Conservation (phyloP, 2,888 invertebrate genomes). For the Serripes groenlandicus region DNA sequence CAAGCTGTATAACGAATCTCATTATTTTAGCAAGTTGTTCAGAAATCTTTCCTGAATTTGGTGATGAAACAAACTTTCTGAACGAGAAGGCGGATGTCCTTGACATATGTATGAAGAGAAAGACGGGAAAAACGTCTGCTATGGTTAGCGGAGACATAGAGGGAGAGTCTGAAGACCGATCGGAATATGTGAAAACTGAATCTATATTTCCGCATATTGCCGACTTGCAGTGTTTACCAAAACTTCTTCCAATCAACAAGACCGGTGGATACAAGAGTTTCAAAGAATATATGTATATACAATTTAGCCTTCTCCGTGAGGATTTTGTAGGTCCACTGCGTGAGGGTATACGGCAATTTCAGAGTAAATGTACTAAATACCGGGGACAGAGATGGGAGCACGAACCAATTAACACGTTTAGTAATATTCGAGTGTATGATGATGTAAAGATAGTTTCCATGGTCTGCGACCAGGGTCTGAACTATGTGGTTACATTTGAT, state of each 20-base stretch:
- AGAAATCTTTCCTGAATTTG: too few relatives aligned
- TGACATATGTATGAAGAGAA: neutral
- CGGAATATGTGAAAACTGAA: conserved; percentile 40
- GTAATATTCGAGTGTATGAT: conserved; percentile 76
- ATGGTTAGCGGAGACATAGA: too few relatives aligned
- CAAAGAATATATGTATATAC: conserved; percentile 91
- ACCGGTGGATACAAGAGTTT: conserved; percentile 89
- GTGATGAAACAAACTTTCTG: neutral
- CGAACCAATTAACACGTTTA: conserved; percentile 12
- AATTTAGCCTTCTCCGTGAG: conserved; percentile 92
- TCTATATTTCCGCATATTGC: conserved; percentile 76
- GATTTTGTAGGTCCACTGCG: conserved; percentile 92
- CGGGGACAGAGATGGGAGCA: conserved; percentile 59
- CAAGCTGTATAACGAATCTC: neutral
- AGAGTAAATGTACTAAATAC: conserved; percentile 56
- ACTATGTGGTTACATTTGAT: conserved; percentile 71
- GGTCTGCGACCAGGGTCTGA: conserved; percentile 68
- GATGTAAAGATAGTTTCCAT: conserved; percentile 72
- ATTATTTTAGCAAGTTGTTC: too few relatives aligned
- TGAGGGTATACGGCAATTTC: conserved; percentile 89
- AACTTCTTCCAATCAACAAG: conserved; percentile 88
- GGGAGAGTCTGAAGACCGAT: conserved; percentile 19
- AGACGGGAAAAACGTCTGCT: neutral
- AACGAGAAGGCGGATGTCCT: neutral
- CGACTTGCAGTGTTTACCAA: conserved; percentile 82